phyloP scores from a whole-genome alignment of 2,113 vertebrate genomes.

The Rynchops niger region DNA sequence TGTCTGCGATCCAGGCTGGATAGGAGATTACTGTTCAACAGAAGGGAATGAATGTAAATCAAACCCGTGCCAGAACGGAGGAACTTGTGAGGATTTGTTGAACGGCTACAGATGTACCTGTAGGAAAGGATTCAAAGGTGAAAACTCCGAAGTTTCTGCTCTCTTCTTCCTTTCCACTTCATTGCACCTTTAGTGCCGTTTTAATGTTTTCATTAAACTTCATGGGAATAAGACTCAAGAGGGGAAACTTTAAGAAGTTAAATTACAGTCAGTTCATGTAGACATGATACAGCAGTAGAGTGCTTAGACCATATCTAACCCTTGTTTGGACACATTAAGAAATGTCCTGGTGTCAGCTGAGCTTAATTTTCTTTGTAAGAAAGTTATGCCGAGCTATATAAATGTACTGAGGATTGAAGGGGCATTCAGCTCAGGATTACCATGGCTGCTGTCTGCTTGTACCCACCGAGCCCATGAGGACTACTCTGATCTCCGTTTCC shows the following conservation, averaged over 20 bases:
- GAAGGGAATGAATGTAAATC: constrained; percentile 88
- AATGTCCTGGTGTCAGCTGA: neutral
- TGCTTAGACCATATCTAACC: neutral
- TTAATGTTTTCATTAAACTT: neutral
- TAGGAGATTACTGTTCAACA: constrained; percentile 84
- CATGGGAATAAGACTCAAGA: neutral
- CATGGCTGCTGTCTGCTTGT: neutral
- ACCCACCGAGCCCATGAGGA: neutral
- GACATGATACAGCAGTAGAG: neutral
- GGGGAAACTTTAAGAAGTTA: neutral
- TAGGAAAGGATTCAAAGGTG: constrained; percentile 87
- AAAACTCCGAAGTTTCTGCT: neutral
- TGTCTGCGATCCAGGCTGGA: constrained; percentile 86
- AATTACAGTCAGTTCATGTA: neutral
- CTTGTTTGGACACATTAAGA: neutral
- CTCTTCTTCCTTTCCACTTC: neutral
- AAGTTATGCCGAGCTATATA: neutral
- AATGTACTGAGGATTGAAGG: neutral
- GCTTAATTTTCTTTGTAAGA: neutral
- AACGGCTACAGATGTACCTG: constrained; percentile 88
- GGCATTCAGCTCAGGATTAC: neutral
- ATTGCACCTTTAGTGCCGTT: neutral
- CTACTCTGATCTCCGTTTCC: neutral
- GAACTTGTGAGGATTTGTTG: constrained; percentile 81
- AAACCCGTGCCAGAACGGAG: constrained; percentile 86